Percentiles rank a stretch among this genome's conserved stretches.
phyloP scores from a whole-genome alignment of 2,888 invertebrate genomes.

The Phymatocera aterrima region DNA sequence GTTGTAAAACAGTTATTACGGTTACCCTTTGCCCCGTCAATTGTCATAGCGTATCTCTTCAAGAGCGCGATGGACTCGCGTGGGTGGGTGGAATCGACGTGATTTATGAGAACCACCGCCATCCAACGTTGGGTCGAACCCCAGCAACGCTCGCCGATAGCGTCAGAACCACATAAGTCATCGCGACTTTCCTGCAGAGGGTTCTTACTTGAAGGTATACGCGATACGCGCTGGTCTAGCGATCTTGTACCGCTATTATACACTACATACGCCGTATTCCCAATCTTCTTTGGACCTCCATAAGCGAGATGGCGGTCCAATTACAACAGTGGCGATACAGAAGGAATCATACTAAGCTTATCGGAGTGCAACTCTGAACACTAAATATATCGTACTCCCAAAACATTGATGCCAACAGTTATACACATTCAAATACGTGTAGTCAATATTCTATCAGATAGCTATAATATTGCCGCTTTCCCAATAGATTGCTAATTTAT shows the following conservation, averaged over 20 bases:
- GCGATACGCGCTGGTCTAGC: constrained; percentile 33
- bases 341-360: constrained; percentile 71
- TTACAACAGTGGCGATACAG: constrained; percentile 69
- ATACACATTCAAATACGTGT: not conserved
- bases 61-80: constrained; percentile 52
- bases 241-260: constrained; percentile 21
- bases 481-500: too few relatives aligned
- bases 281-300: constrained; percentile 73
- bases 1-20: not conserved
- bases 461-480: too few relatives aligned
- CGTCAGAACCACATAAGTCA: constrained; percentile 74
- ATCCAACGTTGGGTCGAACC: constrained; percentile 68
- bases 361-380: constrained; percentile 12
- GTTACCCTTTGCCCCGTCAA: constrained; percentile 66
- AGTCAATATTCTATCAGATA: too few relatives aligned
- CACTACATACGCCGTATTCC: constrained; percentile 62
- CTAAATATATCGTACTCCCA: not conserved
- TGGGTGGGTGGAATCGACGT: constrained; percentile 72
- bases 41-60: constrained; percentile 71
- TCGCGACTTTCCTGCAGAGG: constrained; percentile 64
- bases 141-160: constrained; percentile 73
- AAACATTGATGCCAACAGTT: not conserved
- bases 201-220: constrained; percentile 30
- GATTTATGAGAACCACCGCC: constrained; percentile 69
- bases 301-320: constrained; percentile 70